Evolutionary conservation across 2,797 vertebrate genomes (phyloP), one percentile per base, ranked within the genome.

Genomic region (Chloroceryle amazona): DNA sequence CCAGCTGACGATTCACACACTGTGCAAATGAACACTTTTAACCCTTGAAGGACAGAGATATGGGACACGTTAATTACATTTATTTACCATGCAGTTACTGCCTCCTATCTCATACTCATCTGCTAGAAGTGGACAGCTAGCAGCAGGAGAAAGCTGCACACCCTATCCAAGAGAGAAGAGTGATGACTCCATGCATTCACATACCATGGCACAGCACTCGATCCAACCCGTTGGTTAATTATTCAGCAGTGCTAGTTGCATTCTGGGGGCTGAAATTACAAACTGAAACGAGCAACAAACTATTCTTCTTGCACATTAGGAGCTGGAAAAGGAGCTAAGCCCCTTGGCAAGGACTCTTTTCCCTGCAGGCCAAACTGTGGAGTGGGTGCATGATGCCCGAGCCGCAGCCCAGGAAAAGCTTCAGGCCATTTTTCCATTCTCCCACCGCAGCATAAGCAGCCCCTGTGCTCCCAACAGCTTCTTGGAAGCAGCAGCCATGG

Each of bases 371-470:
- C 28, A 47, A n/a, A 58, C 4, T n/a, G 26, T 35, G 70, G 29
- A 20, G 39, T 33, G 26, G 35, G 58, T 15, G 18, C 17, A 22
- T 2, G 12, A 22, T 39, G 31, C 33, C 72, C 63, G 39, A 87
- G 33, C 72, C 87, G 55, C 72, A 68, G 78, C 7, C 68, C 66
- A 37, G 13, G 46, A 61, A 75, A 75, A 55, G 18, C 52, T 80
- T 74, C 74, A 55, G 28, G n/a, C 52, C 25, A 4, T 18, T 41
- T 78, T n/a, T 16, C 49, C 2, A 1, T n/a, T 46, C 22, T n/a
- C 7, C 19, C 1, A 0, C 9, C 68, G 65, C 10, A 67, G 39
- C 49, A 65, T 5, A 0, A 41, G 61, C 35, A 70, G 29, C 26
- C 35, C 31, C 31, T 65, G 39, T 12, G 13, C n/a, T 65, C 15